A percentile compares a stretch with the other conserved stretches of the same genome.
phyloP scores from a whole-genome alignment of 1,140 invertebrate genomes.

The Portunus trituberculatus region DNA sequence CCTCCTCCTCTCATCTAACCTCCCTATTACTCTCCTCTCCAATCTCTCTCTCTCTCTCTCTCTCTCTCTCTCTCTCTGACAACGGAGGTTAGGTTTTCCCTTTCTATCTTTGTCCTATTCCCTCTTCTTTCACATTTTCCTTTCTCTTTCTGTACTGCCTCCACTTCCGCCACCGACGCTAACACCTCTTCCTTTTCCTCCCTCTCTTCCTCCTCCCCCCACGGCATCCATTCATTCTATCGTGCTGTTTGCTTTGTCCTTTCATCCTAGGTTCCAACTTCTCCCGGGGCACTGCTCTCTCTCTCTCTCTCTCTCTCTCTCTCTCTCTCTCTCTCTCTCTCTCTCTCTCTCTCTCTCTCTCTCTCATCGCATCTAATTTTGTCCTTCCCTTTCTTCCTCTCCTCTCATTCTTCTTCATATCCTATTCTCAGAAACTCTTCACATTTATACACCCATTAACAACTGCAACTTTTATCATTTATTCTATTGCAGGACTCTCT shows the following conservation, averaged over 20 bases:
- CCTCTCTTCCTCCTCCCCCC: neutral
- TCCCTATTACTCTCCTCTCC: neutral
- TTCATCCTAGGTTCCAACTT: neutral
- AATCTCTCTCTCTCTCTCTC: too few relatives aligned
- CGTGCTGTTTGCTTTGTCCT: neutral
- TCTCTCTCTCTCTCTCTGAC: too few relatives aligned
- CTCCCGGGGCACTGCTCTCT: neutral
- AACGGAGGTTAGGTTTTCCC: too few relatives aligned
- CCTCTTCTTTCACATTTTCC: too few relatives aligned
- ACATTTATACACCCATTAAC: too few relatives aligned
- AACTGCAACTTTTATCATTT: too few relatives aligned
- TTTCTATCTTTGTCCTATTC: too few relatives aligned
- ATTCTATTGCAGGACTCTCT: too few relatives aligned
- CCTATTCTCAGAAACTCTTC: too few relatives aligned
- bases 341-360: slow-evolving; percentile 40
- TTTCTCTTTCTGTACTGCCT: neutral
- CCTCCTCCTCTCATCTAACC: neutral
- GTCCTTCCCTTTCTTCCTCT: neutral
- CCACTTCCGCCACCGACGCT: neutral
- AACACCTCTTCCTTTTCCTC: neutral
- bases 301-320: slow-evolving; percentile 51
- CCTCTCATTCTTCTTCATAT: too few relatives aligned
- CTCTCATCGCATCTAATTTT: neutral
- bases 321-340: slow-evolving; percentile 49
- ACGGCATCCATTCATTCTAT: neutral